These are phyloP conservation scores for Psittacula echo DNA, from an alignment of 2,797 vertebrate species.

Conservation along the genomic window DNA sequence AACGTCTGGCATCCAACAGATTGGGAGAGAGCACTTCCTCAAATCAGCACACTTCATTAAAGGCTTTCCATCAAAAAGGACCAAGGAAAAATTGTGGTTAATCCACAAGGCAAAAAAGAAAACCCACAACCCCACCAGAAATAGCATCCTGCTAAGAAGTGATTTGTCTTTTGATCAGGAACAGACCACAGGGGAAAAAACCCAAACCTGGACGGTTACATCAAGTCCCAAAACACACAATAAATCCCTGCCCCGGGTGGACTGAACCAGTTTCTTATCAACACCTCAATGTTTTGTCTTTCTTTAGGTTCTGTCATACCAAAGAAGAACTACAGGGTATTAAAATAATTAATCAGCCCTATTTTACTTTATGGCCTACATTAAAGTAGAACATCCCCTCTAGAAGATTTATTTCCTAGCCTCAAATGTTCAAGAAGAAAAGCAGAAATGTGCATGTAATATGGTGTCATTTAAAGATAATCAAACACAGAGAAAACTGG, in stretches of 20 bases:
- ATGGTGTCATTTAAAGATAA: background rate
- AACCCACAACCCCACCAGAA: background rate
- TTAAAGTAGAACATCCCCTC: background rate
- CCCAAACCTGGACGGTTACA: background rate
- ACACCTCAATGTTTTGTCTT: background rate
- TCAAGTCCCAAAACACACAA: background rate
- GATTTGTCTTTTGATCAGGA: background rate
- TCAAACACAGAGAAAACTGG: background rate
- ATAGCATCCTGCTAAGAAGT: background rate
- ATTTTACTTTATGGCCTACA: background rate
- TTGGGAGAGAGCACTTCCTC: background rate
- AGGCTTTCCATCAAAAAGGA: background rate
- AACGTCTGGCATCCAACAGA: background rate
- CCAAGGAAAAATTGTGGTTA: background rate
- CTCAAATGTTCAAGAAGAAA: background rate
- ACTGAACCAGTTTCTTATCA: background rate
- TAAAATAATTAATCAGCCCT: background rate
- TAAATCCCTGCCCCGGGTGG: background rate
- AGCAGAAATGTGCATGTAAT: background rate
- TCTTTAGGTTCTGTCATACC: background rate
- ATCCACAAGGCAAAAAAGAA: background rate
- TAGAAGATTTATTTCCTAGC: background rate
- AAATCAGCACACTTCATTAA: slow-evolving; percentile 32
- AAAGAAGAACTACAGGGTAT: background rate
- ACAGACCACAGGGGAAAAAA: background rate